Percentiles rank a stretch among this genome's conserved stretches.
phyloP scores from a whole-genome alignment of 2,888 invertebrate species.

The Entomobrya proxima region DNA sequence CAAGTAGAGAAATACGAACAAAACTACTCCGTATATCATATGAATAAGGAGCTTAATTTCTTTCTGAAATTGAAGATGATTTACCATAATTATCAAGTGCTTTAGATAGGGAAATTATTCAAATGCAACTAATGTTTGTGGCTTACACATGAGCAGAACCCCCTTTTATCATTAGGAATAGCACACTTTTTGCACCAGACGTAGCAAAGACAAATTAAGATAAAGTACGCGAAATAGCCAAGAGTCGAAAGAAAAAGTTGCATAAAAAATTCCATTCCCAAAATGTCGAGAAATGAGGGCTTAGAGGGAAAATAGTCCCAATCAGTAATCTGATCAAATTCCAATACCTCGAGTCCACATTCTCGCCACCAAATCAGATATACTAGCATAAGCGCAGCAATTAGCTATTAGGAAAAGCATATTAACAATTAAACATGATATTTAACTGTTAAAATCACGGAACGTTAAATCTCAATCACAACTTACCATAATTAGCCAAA shows the following conservation, averaged over 20 bases:
- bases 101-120: neutral
- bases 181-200: slow-evolving; percentile 15
- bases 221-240: neutral
- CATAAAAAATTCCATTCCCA: neutral
- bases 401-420: neutral
- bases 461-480: neutral
- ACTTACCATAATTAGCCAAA: neutral
- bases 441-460: no score
- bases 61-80: neutral
- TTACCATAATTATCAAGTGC: neutral
- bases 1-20: neutral
- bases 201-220: neutral
- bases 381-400: neutral
- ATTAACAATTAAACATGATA: neutral
- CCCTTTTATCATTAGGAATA: neutral
- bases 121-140: neutral
- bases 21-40: neutral
- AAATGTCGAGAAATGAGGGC: neutral
- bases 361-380: slow-evolving; percentile 34
- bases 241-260: neutral
- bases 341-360: neutral
- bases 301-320: neutral
- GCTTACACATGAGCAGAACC: slow-evolving; percentile 28
- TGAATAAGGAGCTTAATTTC: slow-evolving; percentile 11
- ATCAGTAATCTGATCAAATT: neutral